Conservation (phyloP, 1,140 invertebrate species). For the Drosophila teissieri region DNA sequence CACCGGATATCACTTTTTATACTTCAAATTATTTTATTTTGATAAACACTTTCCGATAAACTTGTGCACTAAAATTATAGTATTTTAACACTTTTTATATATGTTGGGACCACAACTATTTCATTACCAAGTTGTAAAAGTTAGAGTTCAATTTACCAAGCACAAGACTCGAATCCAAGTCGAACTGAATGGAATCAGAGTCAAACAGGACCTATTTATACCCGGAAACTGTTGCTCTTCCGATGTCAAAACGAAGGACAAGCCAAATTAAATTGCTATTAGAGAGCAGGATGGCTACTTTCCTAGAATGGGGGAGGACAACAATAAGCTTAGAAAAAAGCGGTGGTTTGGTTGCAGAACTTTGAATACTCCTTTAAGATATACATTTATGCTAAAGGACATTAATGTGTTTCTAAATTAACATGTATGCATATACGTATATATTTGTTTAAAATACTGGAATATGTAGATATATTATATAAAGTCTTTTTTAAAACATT, state of each 20-base stretch:
- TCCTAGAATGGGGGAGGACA: slow-evolving; percentile 38
- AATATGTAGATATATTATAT: neutral
- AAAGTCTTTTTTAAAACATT: no score
- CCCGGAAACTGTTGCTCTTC: slow-evolving; percentile 20
- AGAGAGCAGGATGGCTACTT: slow-evolving; percentile 44
- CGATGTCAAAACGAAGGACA: slow-evolving; percentile 7
- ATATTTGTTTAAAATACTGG: neutral
- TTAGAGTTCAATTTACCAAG: neutral
- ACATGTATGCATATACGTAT: no score
- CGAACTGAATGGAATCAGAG: slow-evolving; percentile 41
- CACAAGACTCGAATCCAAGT: slow-evolving; percentile 24
- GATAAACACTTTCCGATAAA: no score
- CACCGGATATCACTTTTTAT: neutral
- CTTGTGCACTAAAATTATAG: neutral
- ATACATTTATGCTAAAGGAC: no score
- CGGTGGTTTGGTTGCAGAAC: neutral
- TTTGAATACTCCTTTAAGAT: slow-evolving; percentile 1
- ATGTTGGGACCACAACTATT: neutral
- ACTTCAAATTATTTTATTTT: no score
- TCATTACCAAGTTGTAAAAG: slow-evolving; percentile 4
- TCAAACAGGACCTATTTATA: slow-evolving; percentile 64
- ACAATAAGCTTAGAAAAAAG: slow-evolving; percentile 18
- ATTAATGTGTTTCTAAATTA: neutral
- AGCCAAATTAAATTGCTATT: slow-evolving; percentile 46
- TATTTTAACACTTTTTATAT: neutral